phyloP scores from a whole-genome alignment of 2,888 invertebrate genomes.

The Sinhomidia bicolor region DNA sequence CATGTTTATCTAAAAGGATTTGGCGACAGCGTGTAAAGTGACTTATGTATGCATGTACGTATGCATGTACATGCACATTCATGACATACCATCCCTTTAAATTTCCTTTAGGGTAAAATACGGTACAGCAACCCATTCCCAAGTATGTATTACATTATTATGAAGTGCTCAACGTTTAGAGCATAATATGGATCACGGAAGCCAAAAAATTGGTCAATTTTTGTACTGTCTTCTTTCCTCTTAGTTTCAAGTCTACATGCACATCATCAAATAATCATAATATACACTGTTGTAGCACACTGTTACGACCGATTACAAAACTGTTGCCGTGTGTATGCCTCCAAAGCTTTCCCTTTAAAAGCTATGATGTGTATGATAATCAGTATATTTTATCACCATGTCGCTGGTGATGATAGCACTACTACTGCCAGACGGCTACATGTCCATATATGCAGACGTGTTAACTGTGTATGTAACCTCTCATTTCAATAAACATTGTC shows the following conservation, averaged over 20 bases:
- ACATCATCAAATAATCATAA: background rate
- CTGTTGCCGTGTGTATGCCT: background rate
- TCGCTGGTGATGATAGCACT: constrained; percentile 3
- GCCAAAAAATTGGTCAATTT: constrained; percentile 26
- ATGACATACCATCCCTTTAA: background rate
- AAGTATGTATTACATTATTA: background rate
- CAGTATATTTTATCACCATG: constrained; percentile 42
- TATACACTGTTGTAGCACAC: too few relatives aligned
- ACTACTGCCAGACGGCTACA: constrained; percentile 29
- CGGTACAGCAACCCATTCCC: background rate
- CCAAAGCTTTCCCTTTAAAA: constrained; percentile 10
- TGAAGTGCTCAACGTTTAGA: background rate
- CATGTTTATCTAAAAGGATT: constrained; percentile 65
- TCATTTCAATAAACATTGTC: background rate
- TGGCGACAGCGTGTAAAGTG: constrained; percentile 69
- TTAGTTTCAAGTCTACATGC: constrained; percentile 21
- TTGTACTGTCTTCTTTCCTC: constrained; percentile 25
- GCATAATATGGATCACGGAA: constrained; percentile 45
- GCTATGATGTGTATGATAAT: constrained; percentile 6
- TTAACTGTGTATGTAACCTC: background rate
- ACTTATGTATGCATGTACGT: background rate
- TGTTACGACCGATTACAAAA: too few relatives aligned
- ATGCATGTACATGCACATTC: background rate
- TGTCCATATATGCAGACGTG: background rate
- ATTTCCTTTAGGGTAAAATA: background rate